A percentile compares a stretch with the other conserved stretches of the same genome.
phyloP scores from a whole-genome alignment of 2,113 vertebrate genomes.

The Oncorhynchus gorbuscha region DNA sequence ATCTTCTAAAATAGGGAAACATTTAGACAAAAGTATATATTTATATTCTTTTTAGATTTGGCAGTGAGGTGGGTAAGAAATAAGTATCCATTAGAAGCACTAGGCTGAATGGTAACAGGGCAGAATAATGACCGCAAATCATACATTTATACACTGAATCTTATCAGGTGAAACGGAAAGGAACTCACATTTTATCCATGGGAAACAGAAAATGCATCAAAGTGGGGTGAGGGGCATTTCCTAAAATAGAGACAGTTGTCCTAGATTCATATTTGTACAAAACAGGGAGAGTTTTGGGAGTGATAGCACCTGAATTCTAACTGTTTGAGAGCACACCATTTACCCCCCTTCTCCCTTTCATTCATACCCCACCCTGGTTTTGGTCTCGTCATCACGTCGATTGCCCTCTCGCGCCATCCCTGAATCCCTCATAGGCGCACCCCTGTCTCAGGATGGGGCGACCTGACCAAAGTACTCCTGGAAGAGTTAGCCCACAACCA shows the following conservation, averaged over 20 bases:
- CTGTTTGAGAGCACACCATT: constrained; percentile 63
- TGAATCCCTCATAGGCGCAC: constrained; percentile 8
- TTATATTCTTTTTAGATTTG: constrained; percentile 51
- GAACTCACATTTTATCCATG: constrained; percentile 41
- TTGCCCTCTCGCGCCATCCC: constrained; percentile 54
- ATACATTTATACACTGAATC: constrained; percentile 45
- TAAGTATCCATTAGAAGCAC: constrained; percentile 43
- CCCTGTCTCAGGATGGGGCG: constrained; percentile 5
- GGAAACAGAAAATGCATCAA: constrained; percentile 56
- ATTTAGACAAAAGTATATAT: constrained; percentile 78
- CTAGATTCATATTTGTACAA: constrained; percentile 67
- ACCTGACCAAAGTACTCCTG: not conserved
- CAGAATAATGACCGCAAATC: constrained; percentile 44
- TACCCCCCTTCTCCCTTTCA: constrained; percentile 23
- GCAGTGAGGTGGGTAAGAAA: constrained; percentile 30
- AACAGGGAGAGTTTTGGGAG: constrained; percentile 65
- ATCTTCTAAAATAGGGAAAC: constrained; percentile 69
- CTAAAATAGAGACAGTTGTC: constrained; percentile 54
- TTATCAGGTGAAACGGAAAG: constrained; percentile 35
- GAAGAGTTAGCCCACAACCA: not conserved
- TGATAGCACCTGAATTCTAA: constrained; percentile 73
- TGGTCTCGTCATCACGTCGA: constrained; percentile 43
- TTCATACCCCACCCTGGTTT: constrained; percentile 15
- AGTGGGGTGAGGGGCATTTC: constrained; percentile 32
- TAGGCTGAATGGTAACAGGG: constrained; percentile 46